phyloP scores from a whole-genome alignment of 2,888 invertebrate genomes.

The Macrosoma leucophasiata region DNA sequence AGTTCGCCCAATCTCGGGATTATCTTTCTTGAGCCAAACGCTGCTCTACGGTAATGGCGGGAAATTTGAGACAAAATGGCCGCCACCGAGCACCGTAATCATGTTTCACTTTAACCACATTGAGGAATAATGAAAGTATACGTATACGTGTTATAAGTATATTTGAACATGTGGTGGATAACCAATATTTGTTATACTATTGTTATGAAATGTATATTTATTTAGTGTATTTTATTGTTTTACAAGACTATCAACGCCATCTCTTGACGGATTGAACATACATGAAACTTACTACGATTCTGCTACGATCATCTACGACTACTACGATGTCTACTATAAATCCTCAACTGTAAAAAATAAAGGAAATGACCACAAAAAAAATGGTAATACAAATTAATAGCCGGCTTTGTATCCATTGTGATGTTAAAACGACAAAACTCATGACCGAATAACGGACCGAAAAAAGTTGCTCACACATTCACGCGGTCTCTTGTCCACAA shows the following conservation, averaged over 20 bases:
- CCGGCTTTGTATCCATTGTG: too few species aligned
- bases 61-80: conserved; percentile 58
- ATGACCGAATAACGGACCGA: conserved; percentile 44
- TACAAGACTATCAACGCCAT: conserved; percentile 22
- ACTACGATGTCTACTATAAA: conserved; percentile 1
- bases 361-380: too few species aligned
- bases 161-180: too few species aligned
- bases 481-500: conserved; percentile 59
- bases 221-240: too few species aligned
- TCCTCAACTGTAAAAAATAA: too few species aligned
- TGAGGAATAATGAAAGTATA: too few species aligned
- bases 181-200: too few species aligned
- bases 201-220: too few species aligned
- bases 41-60: conserved; percentile 36
- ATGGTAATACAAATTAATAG: too few species aligned
- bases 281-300: neutral
- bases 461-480: conserved; percentile 64
- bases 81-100: conserved; percentile 28
- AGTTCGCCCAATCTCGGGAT: conserved; percentile 53
- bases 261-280: conserved; percentile 14
- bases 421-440: conserved; percentile 42
- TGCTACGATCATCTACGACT: neutral
- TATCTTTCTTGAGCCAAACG: conserved; percentile 47
- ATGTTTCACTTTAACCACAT: too few species aligned
- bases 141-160: too few species aligned